A percentile compares a stretch with the other conserved stretches of the same genome.
Conservation (phyloP, 2,888 invertebrate species). For the Torymus tubicola region DNA sequence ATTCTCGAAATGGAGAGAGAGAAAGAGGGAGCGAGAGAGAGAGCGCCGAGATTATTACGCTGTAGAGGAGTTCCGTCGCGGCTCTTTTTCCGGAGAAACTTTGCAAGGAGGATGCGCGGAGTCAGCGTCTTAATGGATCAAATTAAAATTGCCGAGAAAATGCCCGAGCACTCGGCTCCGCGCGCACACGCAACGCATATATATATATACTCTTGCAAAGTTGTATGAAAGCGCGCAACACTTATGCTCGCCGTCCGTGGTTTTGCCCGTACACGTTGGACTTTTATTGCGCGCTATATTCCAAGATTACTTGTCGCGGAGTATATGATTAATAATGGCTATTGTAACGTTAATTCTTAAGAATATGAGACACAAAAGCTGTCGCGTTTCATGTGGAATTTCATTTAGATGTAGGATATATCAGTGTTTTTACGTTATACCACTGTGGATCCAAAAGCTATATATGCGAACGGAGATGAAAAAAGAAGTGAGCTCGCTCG, state of each 20-base stretch:
- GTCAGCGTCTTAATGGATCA: conserved; percentile 25
- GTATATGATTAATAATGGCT: too few species aligned
- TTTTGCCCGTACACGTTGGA: too few species aligned
- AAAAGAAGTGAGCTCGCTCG: conserved; percentile 1
- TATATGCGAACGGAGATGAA: neutral
- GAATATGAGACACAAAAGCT: too few species aligned
- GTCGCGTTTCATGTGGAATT: too few species aligned
- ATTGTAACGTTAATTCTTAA: too few species aligned
- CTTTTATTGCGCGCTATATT: too few species aligned
- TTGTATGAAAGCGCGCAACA: neutral
- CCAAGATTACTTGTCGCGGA: too few species aligned
- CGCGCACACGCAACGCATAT: neutral
- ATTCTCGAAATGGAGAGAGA: conserved; percentile 35
- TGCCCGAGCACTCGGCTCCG: neutral
- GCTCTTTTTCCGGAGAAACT: conserved; percentile 19
- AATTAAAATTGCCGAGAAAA: conserved; percentile 27
- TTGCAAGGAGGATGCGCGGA: neutral
- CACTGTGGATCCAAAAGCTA: neutral
- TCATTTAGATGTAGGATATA: too few species aligned
- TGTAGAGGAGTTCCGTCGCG: neutral
- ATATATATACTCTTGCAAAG: neutral
- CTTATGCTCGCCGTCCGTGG: too few species aligned
- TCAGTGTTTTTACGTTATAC: neutral
- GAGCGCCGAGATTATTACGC: conserved; percentile 42
- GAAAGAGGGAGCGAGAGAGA: neutral